Base-by-base conservation (phyloP, 2,797 vertebrate species). In the Sylvia borin region DNA sequence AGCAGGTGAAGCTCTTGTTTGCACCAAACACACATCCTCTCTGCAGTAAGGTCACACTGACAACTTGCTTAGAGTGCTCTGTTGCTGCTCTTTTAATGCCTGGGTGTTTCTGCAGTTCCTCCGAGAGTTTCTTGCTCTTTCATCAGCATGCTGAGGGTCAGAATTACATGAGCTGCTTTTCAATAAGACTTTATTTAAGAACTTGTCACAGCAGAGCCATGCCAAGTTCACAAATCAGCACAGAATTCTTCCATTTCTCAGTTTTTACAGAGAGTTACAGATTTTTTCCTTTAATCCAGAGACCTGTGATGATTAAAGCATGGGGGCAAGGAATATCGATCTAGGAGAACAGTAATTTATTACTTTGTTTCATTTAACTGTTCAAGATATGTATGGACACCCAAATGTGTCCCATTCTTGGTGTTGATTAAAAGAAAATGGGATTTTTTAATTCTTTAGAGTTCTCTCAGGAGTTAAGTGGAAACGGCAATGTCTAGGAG, bases 291-390 rank as follows among this genome's bases (percentile, higher is more conserved):
- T 83, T 36, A 47, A 54, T 78, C 20, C 29, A 19, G n/a, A 67
- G 19, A n/a, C 24, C 19, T 74, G 24, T 53, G 61, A 51, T 82
- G 40, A 50, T 60, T 42, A 53, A 47, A 34, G 25, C 6, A 6
- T 38, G 45, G 7, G 16, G 18, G 47, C 43, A 57, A 68, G 20
- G 32, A 31, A 29, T 34, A 32, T 31, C 0, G 0, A 29, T 61
- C 68, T 61, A 82, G 50, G 50, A 40, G 27, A 12, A 53, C 42
- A 64, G 7, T 36, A 0, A 8, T 60, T 87, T 76, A 32, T 88
- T 62, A 31, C 29, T 82, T 66, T 22, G 12, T 68, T 84, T 73
- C 42, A 18, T 54, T 91, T 77, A 77, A 36, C 47, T 88, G 29
- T 62, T 92, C 27, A 62, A 85, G 40, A 53, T 18, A 6, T 51